Percentiles rank a stretch among this genome's conserved stretches.
Conservation (phyloP, 2,888 invertebrate species). For the Nomada goodeniana region DNA sequence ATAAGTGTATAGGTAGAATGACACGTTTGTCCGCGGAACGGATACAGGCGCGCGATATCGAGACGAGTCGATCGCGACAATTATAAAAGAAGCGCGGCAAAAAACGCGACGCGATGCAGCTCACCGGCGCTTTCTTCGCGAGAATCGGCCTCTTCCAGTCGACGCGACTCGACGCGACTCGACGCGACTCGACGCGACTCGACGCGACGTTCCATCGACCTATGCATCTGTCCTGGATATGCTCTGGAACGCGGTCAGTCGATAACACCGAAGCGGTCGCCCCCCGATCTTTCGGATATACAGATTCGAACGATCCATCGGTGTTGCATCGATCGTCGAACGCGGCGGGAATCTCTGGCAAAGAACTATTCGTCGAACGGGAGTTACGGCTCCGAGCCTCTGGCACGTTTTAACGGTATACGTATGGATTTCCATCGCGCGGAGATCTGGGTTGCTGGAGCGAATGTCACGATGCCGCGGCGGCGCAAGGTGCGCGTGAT, state of each 20-base stretch:
- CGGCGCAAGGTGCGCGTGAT: slow-evolving; percentile 57
- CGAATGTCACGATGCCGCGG: slow-evolving; percentile 43
- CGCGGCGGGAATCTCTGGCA: slow-evolving; percentile 39
- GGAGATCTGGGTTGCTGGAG: slow-evolving; percentile 78
- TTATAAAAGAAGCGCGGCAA: slow-evolving; percentile 36
- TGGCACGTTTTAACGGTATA: slow-evolving; percentile 77
- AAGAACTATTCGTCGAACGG: slow-evolving; percentile 67
- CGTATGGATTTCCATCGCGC: slow-evolving; percentile 59
- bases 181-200: neutral
- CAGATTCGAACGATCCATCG: slow-evolving; percentile 13
- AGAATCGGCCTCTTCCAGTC: slow-evolving; percentile 15
- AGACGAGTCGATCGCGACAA: slow-evolving; percentile 4
- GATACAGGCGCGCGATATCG: neutral
- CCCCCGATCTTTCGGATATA: slow-evolving; percentile 20
- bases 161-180: neutral
- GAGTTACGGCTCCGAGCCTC: slow-evolving; percentile 63
- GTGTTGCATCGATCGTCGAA: neutral
- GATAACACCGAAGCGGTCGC: neutral
- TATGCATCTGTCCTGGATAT: slow-evolving; percentile 15
- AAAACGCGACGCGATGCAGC: slow-evolving; percentile 10
- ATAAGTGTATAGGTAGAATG: too few relatives aligned
- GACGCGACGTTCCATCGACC: neutral
- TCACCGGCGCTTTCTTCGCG: slow-evolving; percentile 43
- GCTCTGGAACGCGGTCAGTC: neutral
- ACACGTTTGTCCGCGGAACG: neutral